A percentile compares a stretch with the other conserved stretches of the same genome.
Conservation (phyloP, 2,113 vertebrate genomes). For the Ailuropoda melanoleuca region DNA sequence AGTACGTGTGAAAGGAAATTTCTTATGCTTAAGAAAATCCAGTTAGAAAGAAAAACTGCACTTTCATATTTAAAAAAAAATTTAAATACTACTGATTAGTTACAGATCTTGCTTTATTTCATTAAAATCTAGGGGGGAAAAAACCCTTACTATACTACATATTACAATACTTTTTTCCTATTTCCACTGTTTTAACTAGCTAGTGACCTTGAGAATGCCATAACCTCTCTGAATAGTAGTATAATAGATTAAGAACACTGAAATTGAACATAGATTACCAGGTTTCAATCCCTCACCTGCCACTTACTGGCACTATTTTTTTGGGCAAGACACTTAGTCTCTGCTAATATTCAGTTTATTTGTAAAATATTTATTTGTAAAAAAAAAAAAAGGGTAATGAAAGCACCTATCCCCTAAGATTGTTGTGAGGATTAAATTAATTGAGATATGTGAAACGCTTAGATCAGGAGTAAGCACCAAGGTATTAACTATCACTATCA, state of each 20-base stretch:
- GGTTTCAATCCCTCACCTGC: neutral
- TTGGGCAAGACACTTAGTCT: neutral
- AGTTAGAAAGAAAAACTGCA: neutral
- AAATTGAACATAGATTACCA: neutral
- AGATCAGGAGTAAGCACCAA: slow-evolving; percentile 14
- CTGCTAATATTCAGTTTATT: neutral
- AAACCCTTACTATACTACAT: neutral
- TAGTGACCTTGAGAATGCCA: neutral
- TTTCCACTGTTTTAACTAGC: neutral
- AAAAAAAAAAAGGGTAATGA: neutral
- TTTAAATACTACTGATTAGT: neutral
- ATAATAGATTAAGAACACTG: neutral
- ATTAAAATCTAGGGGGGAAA: neutral
- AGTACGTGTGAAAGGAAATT: neutral
- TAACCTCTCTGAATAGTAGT: neutral
- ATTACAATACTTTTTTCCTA: neutral
- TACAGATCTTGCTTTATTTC: neutral
- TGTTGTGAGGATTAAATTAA: neutral
- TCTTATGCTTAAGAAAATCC: neutral
- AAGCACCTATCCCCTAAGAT: neutral
- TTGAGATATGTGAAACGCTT: neutral
- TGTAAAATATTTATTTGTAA: neutral
- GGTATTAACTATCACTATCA: neutral
- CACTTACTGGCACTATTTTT: neutral
- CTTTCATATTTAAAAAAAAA: neutral